Conservation (phyloP, 1,140 invertebrate species). For the Lepidurus packardi region DNA sequence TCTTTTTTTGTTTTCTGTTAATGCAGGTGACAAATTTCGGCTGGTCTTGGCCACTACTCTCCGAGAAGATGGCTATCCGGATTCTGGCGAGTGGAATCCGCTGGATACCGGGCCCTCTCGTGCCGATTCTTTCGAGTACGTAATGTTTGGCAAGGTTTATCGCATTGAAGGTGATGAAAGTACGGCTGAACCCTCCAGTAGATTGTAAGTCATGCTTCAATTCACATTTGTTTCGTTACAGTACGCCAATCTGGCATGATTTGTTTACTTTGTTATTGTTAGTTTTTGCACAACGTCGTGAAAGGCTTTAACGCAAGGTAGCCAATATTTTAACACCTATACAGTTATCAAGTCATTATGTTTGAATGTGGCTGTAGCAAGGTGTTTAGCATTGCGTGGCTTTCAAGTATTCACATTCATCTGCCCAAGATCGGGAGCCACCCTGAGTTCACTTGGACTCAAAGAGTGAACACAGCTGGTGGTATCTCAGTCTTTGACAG, state of each 20-base stretch:
- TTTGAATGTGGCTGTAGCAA: neutral
- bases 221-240: neutral
- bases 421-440: slow-evolving; percentile 69
- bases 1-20: slow-evolving; percentile 38
- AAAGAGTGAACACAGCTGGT: slow-evolving; percentile 95
- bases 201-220: slow-evolving; percentile 61
- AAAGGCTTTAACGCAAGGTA: too few relatives aligned
- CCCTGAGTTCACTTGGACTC: slow-evolving; percentile 81
- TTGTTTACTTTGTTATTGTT: too few relatives aligned
- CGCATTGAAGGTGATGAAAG: slow-evolving; percentile 95
- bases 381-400: too few relatives aligned
- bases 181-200: slow-evolving; percentile 73
- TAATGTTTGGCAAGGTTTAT: slow-evolving; percentile 99
- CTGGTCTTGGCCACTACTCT: slow-evolving; percentile 90
- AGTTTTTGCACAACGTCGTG: too few relatives aligned
- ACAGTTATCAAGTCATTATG: neutral
- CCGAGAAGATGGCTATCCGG: slow-evolving; percentile 91
- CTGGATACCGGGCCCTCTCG: slow-evolving; percentile 69
- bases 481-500: slow-evolving; percentile 78
- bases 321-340: neutral
- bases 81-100: slow-evolving; percentile 90
- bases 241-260: too few relatives aligned
- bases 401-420: too few relatives aligned
- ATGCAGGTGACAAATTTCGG: slow-evolving; percentile 77
- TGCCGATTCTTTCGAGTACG: slow-evolving; percentile 97